Percentiles rank a stretch among this genome's conserved stretches.
Conservation (phyloP, 2,113 vertebrate species). For the Cavia porcellus region DNA sequence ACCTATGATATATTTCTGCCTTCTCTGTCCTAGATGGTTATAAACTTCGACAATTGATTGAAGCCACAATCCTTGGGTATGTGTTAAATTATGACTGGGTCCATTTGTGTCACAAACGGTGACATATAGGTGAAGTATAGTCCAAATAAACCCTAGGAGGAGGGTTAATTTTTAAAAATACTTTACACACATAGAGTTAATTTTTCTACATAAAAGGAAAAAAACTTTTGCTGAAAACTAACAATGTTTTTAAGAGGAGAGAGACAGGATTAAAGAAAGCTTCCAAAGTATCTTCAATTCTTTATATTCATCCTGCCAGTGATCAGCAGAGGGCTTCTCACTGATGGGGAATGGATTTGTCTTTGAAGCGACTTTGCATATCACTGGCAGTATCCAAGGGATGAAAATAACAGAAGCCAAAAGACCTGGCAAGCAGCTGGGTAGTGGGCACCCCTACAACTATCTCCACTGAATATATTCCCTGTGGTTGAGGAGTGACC, state of each 20-base stretch:
- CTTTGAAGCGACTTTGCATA: slow-evolving; percentile 77
- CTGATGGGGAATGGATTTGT: slow-evolving; percentile 57
- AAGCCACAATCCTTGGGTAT: background rate
- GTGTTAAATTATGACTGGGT: background rate
- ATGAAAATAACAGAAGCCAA: slow-evolving; percentile 72
- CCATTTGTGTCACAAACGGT: background rate
- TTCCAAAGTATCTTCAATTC: background rate
- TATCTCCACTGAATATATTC: slow-evolving; percentile 65
- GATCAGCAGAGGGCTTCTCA: slow-evolving; percentile 19
- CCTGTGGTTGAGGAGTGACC: slow-evolving; percentile 61
- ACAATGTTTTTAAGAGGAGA: background rate
- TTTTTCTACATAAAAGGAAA: background rate
- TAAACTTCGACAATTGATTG: background rate
- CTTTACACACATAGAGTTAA: background rate
- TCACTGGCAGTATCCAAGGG: slow-evolving; percentile 28
- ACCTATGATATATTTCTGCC: background rate
- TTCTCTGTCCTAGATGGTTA: background rate
- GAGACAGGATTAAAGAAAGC: background rate
- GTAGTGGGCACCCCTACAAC: slow-evolving; percentile 11
- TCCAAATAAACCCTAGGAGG: background rate
- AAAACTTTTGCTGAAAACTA: slow-evolving; percentile 39
- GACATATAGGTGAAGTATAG: background rate
- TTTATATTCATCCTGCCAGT: slow-evolving; percentile 41
- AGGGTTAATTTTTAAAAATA: background rate
- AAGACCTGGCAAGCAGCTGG: slow-evolving; percentile 61